Percentiles rank a stretch among this genome's conserved stretches.
Conservation (phyloP, 2,888 invertebrate species). For the Clitarchus hookeri region DNA sequence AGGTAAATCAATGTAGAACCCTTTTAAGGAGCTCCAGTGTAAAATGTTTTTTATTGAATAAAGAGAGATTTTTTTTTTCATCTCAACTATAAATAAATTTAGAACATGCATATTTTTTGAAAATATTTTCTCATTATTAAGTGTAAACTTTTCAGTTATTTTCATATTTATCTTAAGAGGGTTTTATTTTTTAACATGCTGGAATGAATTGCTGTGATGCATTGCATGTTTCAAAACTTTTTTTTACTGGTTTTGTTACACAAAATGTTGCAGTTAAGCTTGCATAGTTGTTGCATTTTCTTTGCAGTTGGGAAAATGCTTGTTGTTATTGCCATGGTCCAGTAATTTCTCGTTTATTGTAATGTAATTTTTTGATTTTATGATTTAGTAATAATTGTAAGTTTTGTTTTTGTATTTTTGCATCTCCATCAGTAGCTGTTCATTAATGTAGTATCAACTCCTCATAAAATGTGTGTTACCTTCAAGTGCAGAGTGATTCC, state of each 20-base stretch:
- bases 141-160: neutral
- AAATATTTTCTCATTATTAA: neutral
- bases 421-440: no score
- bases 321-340: neutral
- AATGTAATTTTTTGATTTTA: no score
- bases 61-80: no score
- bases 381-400: no score
- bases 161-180: neutral
- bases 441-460: no score
- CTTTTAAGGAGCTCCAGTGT: neutral
- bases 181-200: constrained; percentile 19
- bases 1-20: constrained; percentile 33
- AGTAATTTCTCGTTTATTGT: no score
- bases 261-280: neutral
- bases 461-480: no score
- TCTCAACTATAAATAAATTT: no score
- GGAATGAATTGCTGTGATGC: neutral
- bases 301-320: neutral
- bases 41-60: no score
- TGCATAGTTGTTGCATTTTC: neutral
- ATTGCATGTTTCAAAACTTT: neutral
- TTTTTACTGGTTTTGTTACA: neutral
- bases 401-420: no score
- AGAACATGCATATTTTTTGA: no score
- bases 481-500: no score